Percentiles rank a stretch among this genome's conserved stretches.
Conservation (phyloP, 1,140 invertebrate genomes). For the Bombyx mandarina region DNA sequence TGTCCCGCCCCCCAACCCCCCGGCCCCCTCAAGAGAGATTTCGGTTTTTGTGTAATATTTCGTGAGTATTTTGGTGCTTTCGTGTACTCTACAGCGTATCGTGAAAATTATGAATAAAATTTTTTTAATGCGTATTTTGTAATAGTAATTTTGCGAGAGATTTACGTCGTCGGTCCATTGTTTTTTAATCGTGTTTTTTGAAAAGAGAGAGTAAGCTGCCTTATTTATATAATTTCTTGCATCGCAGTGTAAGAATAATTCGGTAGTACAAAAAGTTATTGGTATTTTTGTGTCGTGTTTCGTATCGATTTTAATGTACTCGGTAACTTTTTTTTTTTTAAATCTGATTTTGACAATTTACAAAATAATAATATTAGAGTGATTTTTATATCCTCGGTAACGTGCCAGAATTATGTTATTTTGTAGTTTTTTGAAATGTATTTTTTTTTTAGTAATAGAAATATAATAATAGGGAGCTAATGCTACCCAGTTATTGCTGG, state of each 20-base stretch:
- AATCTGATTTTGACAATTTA: constrained; percentile 6
- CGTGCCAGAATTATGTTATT: constrained; percentile 63
- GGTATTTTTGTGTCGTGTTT: constrained; percentile 18
- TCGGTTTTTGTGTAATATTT: constrained; percentile 18
- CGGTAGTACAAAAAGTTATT: constrained; percentile 50
- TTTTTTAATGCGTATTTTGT: constrained; percentile 11
- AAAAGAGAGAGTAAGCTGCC: constrained; percentile 15
- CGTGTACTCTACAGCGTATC: constrained; percentile 37
- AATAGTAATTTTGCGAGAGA: constrained; percentile 10
- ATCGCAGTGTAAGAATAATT: constrained; percentile 19
- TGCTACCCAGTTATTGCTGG: constrained; percentile 28
- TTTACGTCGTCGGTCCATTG: neutral
- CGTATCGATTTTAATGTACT: constrained; percentile 43
- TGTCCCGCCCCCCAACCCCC: constrained; percentile 10
- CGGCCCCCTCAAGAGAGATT: too few species aligned
- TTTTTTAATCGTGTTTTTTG: constrained; percentile 7
- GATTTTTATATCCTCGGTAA: constrained; percentile 42
- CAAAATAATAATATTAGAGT: constrained; percentile 11
- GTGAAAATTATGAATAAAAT: constrained; percentile 19
- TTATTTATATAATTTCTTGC: constrained; percentile 19
- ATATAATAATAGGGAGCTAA: constrained; percentile 35
- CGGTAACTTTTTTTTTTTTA: constrained; percentile 5
- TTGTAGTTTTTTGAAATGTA: constrained; percentile 51
- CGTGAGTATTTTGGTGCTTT: constrained; percentile 49
- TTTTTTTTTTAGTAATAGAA: constrained; percentile 43